Evolutionary conservation across 2,113 vertebrate species (phyloP).

Genomic region (Pipra filicauda): DNA sequence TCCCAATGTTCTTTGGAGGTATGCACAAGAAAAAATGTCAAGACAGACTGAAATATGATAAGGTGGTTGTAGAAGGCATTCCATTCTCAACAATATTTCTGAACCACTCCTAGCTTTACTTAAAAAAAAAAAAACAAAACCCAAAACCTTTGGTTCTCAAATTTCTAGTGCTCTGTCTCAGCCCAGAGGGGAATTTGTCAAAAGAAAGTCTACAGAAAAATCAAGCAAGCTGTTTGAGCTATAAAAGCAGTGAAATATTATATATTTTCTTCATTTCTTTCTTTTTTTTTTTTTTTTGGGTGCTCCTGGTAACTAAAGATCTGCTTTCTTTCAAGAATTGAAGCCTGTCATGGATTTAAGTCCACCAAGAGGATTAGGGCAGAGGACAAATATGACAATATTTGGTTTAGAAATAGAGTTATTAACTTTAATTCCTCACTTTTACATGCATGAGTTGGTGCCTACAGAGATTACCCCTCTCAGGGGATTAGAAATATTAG

Average conservation of each 20-base stretch:
- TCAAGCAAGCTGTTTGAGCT: neutral
- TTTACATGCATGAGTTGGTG: constrained; percentile 36
- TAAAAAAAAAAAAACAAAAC: neutral
- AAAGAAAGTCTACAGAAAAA: constrained; percentile 11
- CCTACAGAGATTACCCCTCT: constrained; percentile 18
- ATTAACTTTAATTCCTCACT: constrained; percentile 47
- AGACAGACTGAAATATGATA: constrained; percentile 37
- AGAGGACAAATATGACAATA: constrained; percentile 45
- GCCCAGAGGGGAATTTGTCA: constrained; percentile 42
- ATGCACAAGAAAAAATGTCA: neutral
- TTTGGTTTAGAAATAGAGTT: constrained; percentile 54
- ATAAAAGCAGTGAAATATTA: constrained; percentile 17
- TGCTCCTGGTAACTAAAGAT: neutral
- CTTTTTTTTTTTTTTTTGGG: neutral
- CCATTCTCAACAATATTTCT: constrained; percentile 46
- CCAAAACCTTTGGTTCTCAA: neutral
- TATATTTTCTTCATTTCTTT: neutral
- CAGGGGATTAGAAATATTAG: constrained; percentile 33
- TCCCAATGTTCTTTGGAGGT: constrained; percentile 6
- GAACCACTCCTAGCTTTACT: constrained; percentile 42
- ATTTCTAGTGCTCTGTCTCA: neutral
- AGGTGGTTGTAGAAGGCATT: constrained; percentile 31
- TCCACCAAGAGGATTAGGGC: constrained; percentile 26
- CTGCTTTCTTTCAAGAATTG: neutral
- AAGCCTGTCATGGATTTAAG: constrained; percentile 30